Percentiles rank a stretch among this genome's conserved stretches.
phyloP scores from a whole-genome alignment of 1,140 invertebrate species.

The Phymastichus coffea region DNA sequence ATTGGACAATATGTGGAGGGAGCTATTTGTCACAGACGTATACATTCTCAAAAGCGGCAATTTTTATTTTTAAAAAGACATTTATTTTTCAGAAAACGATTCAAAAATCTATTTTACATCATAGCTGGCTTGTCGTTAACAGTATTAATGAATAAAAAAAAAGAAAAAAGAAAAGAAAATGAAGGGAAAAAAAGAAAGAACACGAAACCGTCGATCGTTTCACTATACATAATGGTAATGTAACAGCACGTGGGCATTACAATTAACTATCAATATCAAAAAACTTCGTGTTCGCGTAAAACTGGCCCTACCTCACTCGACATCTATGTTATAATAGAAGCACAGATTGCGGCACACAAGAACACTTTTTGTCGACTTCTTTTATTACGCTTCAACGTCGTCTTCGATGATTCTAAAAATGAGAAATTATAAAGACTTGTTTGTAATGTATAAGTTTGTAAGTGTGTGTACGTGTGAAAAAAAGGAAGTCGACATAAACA shows the following conservation, averaged over 20 bases:
- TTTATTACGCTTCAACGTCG: background rate
- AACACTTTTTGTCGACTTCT: background rate
- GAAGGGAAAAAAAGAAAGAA: too few species aligned
- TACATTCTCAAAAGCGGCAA: too few species aligned
- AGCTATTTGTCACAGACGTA: too few species aligned
- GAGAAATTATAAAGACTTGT: background rate
- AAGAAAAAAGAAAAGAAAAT: background rate
- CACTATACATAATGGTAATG: constrained; percentile 5
- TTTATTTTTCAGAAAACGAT: constrained; percentile 23
- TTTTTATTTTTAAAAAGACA: constrained; percentile 21
- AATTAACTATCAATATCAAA: constrained; percentile 10
- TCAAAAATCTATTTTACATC: constrained; percentile 24
- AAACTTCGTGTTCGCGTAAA: too few species aligned
- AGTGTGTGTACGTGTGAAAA: background rate
- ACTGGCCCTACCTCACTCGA: too few species aligned
- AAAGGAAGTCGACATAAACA: constrained; percentile 15
- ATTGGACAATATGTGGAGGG: too few species aligned
- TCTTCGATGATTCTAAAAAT: background rate
- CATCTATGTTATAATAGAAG: background rate
- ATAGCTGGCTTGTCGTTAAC: constrained; percentile 16
- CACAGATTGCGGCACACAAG: background rate
- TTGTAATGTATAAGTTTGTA: background rate
- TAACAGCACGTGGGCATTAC: constrained; percentile 2
- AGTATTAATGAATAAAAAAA: constrained; percentile 10
- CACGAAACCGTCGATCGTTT: too few species aligned